A percentile compares a stretch with the other conserved stretches of the same genome.
These are phyloP conservation scores for Parazoanthus swiftii DNA, from an alignment of 92 coral and sea anemone genomes.

Conservation along the genomic window DNA sequence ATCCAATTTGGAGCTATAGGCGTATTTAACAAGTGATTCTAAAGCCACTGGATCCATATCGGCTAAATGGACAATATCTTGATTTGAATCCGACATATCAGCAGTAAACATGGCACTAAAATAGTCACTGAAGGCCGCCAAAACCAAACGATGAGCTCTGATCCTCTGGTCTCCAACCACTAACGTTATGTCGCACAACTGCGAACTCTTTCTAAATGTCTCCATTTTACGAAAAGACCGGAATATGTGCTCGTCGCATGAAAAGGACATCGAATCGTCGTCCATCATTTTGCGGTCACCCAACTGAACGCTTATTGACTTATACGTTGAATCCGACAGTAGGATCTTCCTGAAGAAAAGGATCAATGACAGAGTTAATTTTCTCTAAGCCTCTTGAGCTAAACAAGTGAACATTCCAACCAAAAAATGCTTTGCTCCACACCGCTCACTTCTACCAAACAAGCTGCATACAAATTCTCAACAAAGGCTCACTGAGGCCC, in stretches of 20 bases:
- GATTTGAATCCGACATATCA: constrained; percentile 85
- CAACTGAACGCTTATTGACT: neutral
- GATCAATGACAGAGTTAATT: constrained; percentile 21
- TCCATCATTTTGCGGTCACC: constrained; percentile 56
- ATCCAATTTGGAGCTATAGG: constrained; percentile 88
- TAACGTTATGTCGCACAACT: constrained; percentile 90
- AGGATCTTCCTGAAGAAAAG: constrained; percentile 29
- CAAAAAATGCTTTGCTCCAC: constrained; percentile 1
- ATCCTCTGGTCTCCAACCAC: constrained; percentile 84
- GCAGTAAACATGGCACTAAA: constrained; percentile 98
- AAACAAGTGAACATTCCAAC: constrained; percentile 15
- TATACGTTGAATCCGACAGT: neutral
- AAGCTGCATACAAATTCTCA: too few relatives aligned
- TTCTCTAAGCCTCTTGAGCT: constrained; percentile 27
- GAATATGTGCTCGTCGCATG: constrained; percentile 62
- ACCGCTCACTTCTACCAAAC: constrained; percentile 11
- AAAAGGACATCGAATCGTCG: constrained; percentile 69
- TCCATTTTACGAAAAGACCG: constrained; percentile 85
- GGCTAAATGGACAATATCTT: constrained; percentile 71
- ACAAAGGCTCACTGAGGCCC: neutral
- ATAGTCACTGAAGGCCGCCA: constrained; percentile 98
- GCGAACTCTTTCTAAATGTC: constrained; percentile 74
- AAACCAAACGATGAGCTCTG: constrained; percentile 87
- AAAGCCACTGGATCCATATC: constrained; percentile 95
- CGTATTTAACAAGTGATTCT: constrained; percentile 81